Evolutionary conservation across 2,113 vertebrate species (phyloP), one percentile per base, ranked within the genome.

Genomic region (Vulpes vulpes): DNA sequence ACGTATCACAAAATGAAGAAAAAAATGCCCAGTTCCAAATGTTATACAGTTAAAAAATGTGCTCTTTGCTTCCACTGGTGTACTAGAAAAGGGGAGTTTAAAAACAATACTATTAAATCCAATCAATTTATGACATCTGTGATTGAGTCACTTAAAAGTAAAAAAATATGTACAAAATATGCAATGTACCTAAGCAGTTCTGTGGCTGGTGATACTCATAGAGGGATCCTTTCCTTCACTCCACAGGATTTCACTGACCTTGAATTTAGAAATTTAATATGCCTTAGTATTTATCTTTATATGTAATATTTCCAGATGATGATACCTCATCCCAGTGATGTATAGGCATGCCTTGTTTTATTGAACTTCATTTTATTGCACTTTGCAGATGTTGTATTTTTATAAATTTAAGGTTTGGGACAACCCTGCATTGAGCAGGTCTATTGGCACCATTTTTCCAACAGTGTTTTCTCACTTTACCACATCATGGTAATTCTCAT

Each of bases 1-100:
- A 91, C 73, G 51, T 49, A 97, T 89, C 88, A 82, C 89, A 43
- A 19, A 91, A 85, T 64, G 60, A 38, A 35, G 53, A 65, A 32
- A 85, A 43, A 96, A 96, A 94, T 43, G 10, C 16, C 80, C 55
- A n/a, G 49, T 78, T 97, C 78, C 71, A 88, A 97, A 97, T 90
- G 59, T 27, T 84, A 55, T 11, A 10, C 30, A 80, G 69, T 59
- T 95, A 35, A 57, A 88, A 90, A 88, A 84, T 69, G 15, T 81
- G 15, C 14, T 98, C 64, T 93, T 81, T 71, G 11, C 19, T 64
- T 94, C 59, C 43, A 85, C 16, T 8, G 38, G 32, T 6, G 64
- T 43, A 12, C 88, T 60, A n/a, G 60, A 53, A 86, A 25, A 62
- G 5, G 20, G 81, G 15, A 65, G 9, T 49, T 69, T 92, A 27